phyloP scores from a whole-genome alignment of 2,113 vertebrate species.

The Halcyon senegalensis region DNA sequence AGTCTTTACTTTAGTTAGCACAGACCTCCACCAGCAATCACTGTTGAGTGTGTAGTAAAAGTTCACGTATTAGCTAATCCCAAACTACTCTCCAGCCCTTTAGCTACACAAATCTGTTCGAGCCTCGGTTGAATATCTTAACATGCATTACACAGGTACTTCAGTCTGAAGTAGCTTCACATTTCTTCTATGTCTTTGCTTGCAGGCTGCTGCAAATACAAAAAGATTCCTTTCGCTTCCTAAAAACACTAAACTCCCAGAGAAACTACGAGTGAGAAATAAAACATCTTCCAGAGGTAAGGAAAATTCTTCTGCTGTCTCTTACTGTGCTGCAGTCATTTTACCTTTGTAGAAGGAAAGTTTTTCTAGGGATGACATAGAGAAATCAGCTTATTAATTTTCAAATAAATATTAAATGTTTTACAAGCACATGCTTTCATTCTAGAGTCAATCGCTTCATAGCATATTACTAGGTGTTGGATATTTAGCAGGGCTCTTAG shows the following conservation, averaged over 20 bases:
- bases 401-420: not conserved
- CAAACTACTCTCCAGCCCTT: not conserved
- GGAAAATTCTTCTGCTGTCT: not conserved
- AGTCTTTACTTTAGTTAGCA: not conserved
- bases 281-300: conserved; percentile 78
- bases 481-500: not conserved
- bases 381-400: not conserved
- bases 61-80: conserved; percentile 39
- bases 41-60: not conserved
- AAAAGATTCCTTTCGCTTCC: conserved; percentile 82
- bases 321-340: not conserved
- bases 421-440: not conserved
- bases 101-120: not conserved
- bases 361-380: not conserved
- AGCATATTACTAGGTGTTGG: not conserved
- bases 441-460: not conserved
- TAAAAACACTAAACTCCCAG: conserved; percentile 82
- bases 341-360: not conserved
- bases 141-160: not conserved
- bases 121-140: not conserved
- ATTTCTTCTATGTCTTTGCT: not conserved
- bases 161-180: not conserved
- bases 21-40: not conserved
- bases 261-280: conserved; percentile 77
- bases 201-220: conserved; percentile 73